Percentiles rank a stretch among this genome's conserved stretches.
These are phyloP conservation scores for Marmota flaviventris DNA, from an alignment of 2,113 vertebrate species.

Conservation along the genomic window DNA sequence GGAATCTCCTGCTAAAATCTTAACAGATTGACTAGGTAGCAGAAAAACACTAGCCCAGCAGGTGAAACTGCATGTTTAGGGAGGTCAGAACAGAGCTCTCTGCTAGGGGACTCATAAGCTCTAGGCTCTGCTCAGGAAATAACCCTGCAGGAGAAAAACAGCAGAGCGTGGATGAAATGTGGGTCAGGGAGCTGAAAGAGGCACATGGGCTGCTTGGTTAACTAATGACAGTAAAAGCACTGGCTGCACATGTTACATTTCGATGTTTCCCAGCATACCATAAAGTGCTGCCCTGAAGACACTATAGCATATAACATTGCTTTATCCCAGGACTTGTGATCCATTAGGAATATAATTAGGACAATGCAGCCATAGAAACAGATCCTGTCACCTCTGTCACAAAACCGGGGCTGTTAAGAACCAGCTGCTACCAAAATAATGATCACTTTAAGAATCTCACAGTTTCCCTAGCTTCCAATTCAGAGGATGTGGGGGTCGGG, in stretches of 20 bases:
- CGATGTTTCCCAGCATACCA: constrained; percentile 65
- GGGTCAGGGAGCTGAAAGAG: constrained; percentile 66
- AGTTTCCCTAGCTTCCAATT: constrained; percentile 59
- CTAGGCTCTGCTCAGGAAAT: constrained; percentile 71
- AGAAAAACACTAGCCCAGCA: constrained; percentile 63
- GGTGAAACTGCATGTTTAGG: constrained; percentile 65
- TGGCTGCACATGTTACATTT: constrained; percentile 56
- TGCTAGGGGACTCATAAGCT: constrained; percentile 64
- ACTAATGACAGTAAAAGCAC: constrained; percentile 73
- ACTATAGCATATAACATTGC: constrained; percentile 45
- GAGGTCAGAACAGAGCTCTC: constrained; percentile 60
- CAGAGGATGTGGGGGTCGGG: background rate
- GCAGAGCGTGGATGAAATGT: constrained; percentile 74
- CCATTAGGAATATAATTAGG: constrained; percentile 82
- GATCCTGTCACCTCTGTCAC: constrained; percentile 68
- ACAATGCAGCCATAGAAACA: constrained; percentile 48
- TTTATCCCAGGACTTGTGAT: constrained; percentile 68
- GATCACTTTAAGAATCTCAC: constrained; percentile 78
- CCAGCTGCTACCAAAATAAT: constrained; percentile 82
- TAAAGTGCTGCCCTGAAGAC: constrained; percentile 63
- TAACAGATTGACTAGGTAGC: constrained; percentile 51
- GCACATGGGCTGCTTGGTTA: constrained; percentile 39
- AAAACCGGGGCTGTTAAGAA: constrained; percentile 60
- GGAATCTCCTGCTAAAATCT: constrained; percentile 62
- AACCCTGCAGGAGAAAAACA: constrained; percentile 74